These are phyloP conservation scores for Riptortus pedestris DNA, from an alignment of 1,140 invertebrate species.

Conservation along the genomic window DNA sequence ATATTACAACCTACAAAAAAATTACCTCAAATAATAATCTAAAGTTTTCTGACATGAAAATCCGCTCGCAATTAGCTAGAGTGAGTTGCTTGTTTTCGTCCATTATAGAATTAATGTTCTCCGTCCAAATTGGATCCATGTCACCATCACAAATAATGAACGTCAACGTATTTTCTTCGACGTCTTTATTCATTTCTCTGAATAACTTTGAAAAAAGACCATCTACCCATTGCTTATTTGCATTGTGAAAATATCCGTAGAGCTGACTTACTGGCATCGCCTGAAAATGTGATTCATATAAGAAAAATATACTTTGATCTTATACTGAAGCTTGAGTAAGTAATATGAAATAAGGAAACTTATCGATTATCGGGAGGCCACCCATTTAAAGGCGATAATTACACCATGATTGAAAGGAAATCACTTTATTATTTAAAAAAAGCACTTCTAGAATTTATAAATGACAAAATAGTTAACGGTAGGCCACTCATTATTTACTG, in stretches of 20 bases:
- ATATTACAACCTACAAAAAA: not conserved
- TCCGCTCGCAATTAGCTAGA: slow-evolving; percentile 79
- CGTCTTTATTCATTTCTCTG: slow-evolving; percentile 71
- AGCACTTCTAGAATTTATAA: too few relatives aligned
- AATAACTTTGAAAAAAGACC: too few relatives aligned
- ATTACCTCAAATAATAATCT: slow-evolving; percentile 73
- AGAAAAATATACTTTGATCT: too few relatives aligned
- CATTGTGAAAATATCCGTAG: slow-evolving; percentile 74
- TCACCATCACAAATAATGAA: slow-evolving; percentile 89
- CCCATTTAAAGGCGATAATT: too few relatives aligned
- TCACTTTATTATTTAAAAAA: too few relatives aligned
- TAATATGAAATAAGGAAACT: too few relatives aligned
- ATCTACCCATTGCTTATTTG: slow-evolving; percentile 83
- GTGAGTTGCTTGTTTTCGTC: slow-evolving; percentile 84
- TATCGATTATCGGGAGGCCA: too few relatives aligned
- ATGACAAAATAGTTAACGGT: too few relatives aligned
- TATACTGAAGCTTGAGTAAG: too few relatives aligned
- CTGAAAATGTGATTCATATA: too few relatives aligned
- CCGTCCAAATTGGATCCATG: slow-evolving; percentile 85
- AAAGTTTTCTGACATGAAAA: slow-evolving; percentile 68
- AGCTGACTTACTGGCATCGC: slow-evolving; percentile 80
- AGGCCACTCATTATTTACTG: too few relatives aligned
- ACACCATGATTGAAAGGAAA: too few relatives aligned
- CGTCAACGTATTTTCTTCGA: slow-evolving; percentile 53
- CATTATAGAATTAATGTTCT: slow-evolving; percentile 95